Evolutionary conservation across 2,797 vertebrate species (phyloP), one percentile per base, ranked within the genome.

Genomic region (Saxicola maurus): DNA sequence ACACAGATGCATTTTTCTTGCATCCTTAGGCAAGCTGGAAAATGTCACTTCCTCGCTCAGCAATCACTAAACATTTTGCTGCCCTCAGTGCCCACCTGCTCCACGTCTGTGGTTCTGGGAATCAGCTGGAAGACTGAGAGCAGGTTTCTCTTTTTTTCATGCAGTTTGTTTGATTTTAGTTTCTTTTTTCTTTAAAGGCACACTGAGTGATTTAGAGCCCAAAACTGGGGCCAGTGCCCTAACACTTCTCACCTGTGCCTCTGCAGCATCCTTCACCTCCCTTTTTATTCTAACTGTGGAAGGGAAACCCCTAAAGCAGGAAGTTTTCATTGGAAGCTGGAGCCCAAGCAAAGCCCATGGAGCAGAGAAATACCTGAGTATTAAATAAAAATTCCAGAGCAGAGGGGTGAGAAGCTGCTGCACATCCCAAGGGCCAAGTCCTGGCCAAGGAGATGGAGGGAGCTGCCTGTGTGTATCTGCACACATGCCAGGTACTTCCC

Each of bases 11-110:
- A 73, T 82, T 87, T 92, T 88, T 76, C 90, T 79, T 84, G 87
- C 53, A 27, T 86, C 94, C 87, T 90, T 10, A 86, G 83, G 92
- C 92, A 86, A 91, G 86, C 66, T 89, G 88, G 64, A 67, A 94
- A 95, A 94, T 87, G 87, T 94, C 86, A 92, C 66, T 88, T 79
- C 17, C 59, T 71, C 4, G 1, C 75, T 64, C 73, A 45, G 72
- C 53, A 6, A 53, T 56, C 49, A 3, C 86, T 84, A 62, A 84
- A 78, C 69, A 68, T 80, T 74, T 68, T 65, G 65, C 60, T 94
- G 86, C 83, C 80, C 82, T 66, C 23, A 59, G 86, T 77, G 89
- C 48, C 89, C 92, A 91, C 85, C 94, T 91, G 92, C 77, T 80
- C 77, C 1, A 1, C 0, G 2, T 17, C 5, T 0, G 7, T 45